Base-by-base conservation (phyloP, 2,113 vertebrate genomes). In the Platanista minor region DNA sequence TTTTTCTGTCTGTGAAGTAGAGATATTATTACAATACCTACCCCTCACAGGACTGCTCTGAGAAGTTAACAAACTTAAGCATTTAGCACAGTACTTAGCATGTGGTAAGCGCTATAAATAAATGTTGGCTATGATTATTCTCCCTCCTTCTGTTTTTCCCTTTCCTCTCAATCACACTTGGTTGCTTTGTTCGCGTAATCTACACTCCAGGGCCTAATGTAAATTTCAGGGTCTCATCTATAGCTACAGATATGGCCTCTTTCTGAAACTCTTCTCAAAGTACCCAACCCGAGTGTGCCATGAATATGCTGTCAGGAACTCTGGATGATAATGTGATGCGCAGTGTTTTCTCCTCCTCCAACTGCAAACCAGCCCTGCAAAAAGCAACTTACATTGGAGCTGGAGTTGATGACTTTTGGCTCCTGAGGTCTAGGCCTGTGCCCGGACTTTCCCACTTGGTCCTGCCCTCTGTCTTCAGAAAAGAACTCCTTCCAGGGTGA, bases 401-500 rank as follows among this genome's bases (percentile, higher is more conserved):
- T 99, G 98, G 98, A 98, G 98, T 99, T 99, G 97, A 98, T 98
- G 17, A 97, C 97, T 71, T 96, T 98, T 0, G 98, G 77, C 43
- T 98, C 98, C 0, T 84, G 92, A 2, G 97, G 29, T 69, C 97
- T 98, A 0, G 91, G 0, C 94, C 83, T 97, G 49, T 80, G 93
- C 3, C 96, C 0, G 3, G 97, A 43, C 93, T 96, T 97, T 13
- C 67, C 74, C 29, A 97, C 98, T 17, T 89, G 66, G 80, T 97
- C 88, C 5, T 75, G 87, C 36, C 93, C 95, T 14, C 97, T 98
- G 49, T 98, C 98, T 43, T 98, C 99, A 1, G 99, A 98, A 49
- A 99, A 98, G 94, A 98, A 95, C 81, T 99, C 99, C 13, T 98
- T 98, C 99, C 99, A 99, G 75, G 99, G 98, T 0, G 99, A 99